phyloP scores from a whole-genome alignment of 2,888 invertebrate genomes.

The Hemicrepidius hirtus region DNA sequence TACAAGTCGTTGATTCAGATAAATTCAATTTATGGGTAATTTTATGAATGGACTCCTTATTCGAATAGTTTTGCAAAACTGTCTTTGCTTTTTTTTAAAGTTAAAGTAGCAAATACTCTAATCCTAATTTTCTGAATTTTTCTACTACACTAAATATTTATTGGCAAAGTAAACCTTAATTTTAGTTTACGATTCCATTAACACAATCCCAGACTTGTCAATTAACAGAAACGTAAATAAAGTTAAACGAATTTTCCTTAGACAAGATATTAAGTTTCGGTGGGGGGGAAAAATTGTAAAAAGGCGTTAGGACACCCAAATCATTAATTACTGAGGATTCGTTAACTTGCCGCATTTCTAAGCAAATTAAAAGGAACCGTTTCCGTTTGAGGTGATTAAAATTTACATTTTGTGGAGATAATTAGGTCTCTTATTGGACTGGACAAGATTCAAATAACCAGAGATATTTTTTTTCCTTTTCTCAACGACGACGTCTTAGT shows the following conservation, averaged over 20 bases:
- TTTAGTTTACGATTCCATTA: conserved; percentile 4
- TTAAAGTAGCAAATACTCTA: not conserved
- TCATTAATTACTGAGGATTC: conserved; percentile 9
- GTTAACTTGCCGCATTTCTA: conserved; percentile 11
- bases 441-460: too few relatives aligned
- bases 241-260: not conserved
- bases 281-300: not conserved
- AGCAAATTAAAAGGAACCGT: conserved; percentile 36
- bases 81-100: not conserved
- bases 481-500: too few relatives aligned
- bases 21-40: not conserved
- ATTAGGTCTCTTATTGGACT: conserved; percentile 19
- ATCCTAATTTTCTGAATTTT: not conserved
- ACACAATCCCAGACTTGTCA: not conserved
- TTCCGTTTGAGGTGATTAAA: conserved; percentile 40
- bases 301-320: conserved; percentile 5
- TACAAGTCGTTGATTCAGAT: conserved; percentile 2
- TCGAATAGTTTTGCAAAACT: not conserved
- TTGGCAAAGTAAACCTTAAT: conserved; percentile 1
- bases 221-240: conserved; percentile 5
- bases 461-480: too few relatives aligned
- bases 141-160: not conserved
- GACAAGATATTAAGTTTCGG: not conserved
- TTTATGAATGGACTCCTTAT: conserved; percentile 19
- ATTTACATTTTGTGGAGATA: conserved; percentile 22